Evolutionary conservation across 2,113 vertebrate genomes (phyloP).

Genomic region (Coptodon bakossiorum): DNA sequence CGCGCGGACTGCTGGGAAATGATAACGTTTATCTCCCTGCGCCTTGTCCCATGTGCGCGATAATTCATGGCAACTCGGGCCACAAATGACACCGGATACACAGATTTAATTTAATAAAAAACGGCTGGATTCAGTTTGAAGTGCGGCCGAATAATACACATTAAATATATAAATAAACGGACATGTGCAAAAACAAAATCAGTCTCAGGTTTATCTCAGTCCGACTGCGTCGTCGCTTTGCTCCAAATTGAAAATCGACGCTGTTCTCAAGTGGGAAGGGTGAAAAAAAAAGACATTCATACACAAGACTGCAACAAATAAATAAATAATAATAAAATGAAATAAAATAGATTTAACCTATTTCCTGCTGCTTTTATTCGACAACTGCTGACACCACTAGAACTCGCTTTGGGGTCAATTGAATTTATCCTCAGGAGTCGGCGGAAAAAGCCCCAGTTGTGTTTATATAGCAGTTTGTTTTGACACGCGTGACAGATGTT

Average conservation of each 20-base stretch:
- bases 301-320: background rate
- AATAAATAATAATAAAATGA: background rate
- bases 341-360: background rate
- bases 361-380: background rate
- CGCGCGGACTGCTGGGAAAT: conserved; percentile 35
- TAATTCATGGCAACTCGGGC: background rate
- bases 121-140: background rate
- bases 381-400: conserved; percentile 30
- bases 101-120: background rate
- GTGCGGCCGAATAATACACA: background rate
- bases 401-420: conserved; percentile 34
- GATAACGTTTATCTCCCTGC: conserved; percentile 60
- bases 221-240: background rate
- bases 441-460: conserved; percentile 28
- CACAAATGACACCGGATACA: conserved; percentile 14
- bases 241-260: background rate
- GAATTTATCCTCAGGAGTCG: conserved; percentile 13
- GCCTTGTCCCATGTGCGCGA: conserved; percentile 12
- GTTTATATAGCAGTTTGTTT: conserved; percentile 63
- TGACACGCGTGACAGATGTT: conserved; percentile 61
- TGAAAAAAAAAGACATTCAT: background rate
- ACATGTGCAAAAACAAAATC: background rate
- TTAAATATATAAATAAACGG: background rate
- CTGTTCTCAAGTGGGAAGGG: background rate
- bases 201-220: background rate